Base-by-base conservation (phyloP, 2,113 vertebrate species). In the Albula goreensis region DNA sequence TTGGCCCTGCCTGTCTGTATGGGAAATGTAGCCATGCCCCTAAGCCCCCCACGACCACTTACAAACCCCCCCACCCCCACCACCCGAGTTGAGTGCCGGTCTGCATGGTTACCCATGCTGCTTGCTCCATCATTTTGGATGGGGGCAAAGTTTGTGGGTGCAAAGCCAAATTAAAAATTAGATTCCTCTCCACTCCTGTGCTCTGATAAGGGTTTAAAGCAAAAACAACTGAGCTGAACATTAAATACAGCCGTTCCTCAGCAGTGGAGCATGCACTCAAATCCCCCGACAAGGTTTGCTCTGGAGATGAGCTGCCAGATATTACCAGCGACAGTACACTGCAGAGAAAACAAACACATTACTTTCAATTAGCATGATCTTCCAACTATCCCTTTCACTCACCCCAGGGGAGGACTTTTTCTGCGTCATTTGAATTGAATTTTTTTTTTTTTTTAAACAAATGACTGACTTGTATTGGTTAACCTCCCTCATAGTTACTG, bases 21-120 rank as follows among this genome's bases (percentile, higher is more conserved):
- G 90, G 90, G 95, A 95, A 93, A 89, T 41, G 88, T 89, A 91
- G 91, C 92, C 89, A 82, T 91, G 88, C 90, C 50, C 50, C 19
- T 41, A 41, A 41, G 50, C 70, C 50, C 7, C 31, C 10, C 5
- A 79, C 88, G 81, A 25, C 90, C 90, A 88, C 91, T n/a, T n/a
- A 91, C 81, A 50, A 50, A 2, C 85, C 25, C 81, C 83, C 50
- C 83, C 41, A 51, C 9, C 60, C 25, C 52, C 48, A 3, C 60
- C 91, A 84, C 70, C 86, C 88, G 92, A 89, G 88, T 88, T 89
- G 85, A 85, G 85, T 56, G 53, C 31, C 31, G 12, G 53, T 56
- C 7, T 56, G 53, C 12, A 12, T 56, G 53, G 6, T 63, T 92
- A 90, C 89, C 86, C 90, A 87, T 89, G 89, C 88, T 90, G 81